Percentiles rank a stretch among this genome's conserved stretches.
phyloP scores from a whole-genome alignment of 2,113 vertebrate species.

The Hemiprocne comata region DNA sequence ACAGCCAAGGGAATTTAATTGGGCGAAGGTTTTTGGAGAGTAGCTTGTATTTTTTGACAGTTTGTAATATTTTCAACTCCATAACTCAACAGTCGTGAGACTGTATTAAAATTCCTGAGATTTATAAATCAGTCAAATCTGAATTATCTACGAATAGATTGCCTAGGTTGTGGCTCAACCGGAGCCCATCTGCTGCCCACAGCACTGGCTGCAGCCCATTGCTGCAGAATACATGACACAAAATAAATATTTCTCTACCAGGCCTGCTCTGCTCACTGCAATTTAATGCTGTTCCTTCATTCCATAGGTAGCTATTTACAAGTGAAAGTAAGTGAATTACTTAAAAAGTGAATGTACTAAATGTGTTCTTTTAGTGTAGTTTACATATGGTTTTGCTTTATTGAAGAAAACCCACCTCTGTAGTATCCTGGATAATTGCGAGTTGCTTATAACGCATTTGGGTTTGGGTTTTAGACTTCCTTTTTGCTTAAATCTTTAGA shows the following conservation, averaged over 20 bases:
- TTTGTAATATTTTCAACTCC: constrained; percentile 11
- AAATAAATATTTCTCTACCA: background rate
- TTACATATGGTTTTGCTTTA: constrained; percentile 18
- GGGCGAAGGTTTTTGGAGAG: constrained; percentile 2
- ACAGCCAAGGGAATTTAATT: constrained; percentile 20
- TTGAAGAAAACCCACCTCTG: background rate
- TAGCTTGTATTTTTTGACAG: constrained; percentile 11
- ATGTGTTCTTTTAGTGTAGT: background rate
- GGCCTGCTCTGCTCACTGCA: background rate
- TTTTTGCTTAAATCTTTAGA: background rate
- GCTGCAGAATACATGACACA: background rate
- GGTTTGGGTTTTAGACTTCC: background rate
- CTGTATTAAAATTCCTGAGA: background rate
- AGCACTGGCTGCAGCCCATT: background rate
- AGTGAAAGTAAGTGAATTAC: background rate
- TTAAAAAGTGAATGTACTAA: background rate
- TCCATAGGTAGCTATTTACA: background rate
- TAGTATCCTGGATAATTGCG: background rate
- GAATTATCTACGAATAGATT: background rate
- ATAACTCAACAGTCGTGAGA: background rate
- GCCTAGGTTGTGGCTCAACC: background rate
- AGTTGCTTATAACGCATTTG: background rate
- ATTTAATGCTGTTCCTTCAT: background rate
- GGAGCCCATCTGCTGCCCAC: background rate
- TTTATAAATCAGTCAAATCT: background rate